These are phyloP conservation scores for Pteropus rufus DNA, from an alignment of 2,797 vertebrate genomes.

Conservation along the genomic window DNA sequence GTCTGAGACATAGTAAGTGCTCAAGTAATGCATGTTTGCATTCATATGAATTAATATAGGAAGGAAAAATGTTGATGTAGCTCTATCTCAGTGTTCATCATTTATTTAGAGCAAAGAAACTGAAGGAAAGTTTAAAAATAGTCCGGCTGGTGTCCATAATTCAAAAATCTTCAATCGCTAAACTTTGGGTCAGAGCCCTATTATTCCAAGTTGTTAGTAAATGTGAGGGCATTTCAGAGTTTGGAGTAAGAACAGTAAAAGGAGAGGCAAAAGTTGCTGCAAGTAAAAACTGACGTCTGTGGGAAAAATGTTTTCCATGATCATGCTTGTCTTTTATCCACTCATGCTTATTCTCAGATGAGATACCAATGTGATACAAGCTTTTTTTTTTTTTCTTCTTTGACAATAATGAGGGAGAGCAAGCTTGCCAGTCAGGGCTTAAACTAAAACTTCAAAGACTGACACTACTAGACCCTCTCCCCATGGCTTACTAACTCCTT, in stretches of 20 bases:
- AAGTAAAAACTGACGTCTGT: not conserved
- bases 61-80: not conserved
- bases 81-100: not conserved
- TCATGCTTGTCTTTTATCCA: not conserved
- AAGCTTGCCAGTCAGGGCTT: not conserved
- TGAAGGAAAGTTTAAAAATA: not conserved
- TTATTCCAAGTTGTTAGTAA: not conserved
- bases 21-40: not conserved
- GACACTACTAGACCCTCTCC: rapidly evolving
- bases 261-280: not conserved
- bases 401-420: not conserved
- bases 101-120: not conserved
- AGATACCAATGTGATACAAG: not conserved
- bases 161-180: not conserved
- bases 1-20: not conserved
- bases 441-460: not conserved
- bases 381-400: not conserved
- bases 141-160: not conserved
- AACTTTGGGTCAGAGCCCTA: not conserved
- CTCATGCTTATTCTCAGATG: not conserved
- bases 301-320: not conserved
- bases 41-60: not conserved
- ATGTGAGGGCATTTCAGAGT: not conserved
- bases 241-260: not conserved
- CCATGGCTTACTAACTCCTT: not conserved